Percentiles rank a stretch among this genome's conserved stretches.
Conservation (phyloP, 2,797 vertebrate genomes). For the Sciaenops ocellatus region DNA sequence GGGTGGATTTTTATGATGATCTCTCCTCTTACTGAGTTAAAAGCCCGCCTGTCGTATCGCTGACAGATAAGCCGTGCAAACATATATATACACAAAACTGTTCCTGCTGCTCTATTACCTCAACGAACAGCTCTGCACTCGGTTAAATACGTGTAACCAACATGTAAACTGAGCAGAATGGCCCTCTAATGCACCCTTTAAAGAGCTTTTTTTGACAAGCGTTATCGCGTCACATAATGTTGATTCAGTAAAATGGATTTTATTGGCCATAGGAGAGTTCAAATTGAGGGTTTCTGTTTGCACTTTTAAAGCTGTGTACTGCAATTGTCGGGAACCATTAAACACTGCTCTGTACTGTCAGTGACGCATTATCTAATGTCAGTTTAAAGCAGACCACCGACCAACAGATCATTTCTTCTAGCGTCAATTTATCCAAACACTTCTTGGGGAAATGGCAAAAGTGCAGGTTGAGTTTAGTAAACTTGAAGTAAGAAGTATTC, state of each 20-base stretch:
- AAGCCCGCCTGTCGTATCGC: constrained; percentile 45
- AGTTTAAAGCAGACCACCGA: background rate
- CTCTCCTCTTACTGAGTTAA: constrained; percentile 32
- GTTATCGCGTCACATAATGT: constrained; percentile 19
- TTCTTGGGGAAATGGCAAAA: background rate
- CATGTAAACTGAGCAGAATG: constrained; percentile 40
- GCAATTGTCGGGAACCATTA: constrained; percentile 10
- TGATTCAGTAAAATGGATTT: constrained; percentile 50
- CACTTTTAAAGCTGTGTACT: background rate
- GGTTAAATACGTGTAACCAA: constrained; percentile 42
- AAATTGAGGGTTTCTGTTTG: constrained; percentile 36
- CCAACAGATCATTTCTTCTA: background rate
- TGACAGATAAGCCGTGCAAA: constrained; percentile 50
- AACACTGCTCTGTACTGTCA: background rate
- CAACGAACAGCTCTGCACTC: constrained; percentile 26
- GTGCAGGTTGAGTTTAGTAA: constrained; percentile 8
- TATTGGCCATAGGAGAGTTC: constrained; percentile 32
- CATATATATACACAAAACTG: background rate
- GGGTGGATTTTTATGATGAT: constrained; percentile 25
- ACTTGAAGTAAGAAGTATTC: background rate
- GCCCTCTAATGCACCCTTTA: constrained; percentile 54
- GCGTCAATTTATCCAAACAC: background rate
- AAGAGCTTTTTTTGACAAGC: constrained; percentile 43
- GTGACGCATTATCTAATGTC: background rate
- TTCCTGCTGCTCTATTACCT: constrained; percentile 17